Evolutionary conservation across 1,140 invertebrate genomes (phyloP), one percentile per base, ranked within the genome.

Genomic region (Drosophila burlai): DNA sequence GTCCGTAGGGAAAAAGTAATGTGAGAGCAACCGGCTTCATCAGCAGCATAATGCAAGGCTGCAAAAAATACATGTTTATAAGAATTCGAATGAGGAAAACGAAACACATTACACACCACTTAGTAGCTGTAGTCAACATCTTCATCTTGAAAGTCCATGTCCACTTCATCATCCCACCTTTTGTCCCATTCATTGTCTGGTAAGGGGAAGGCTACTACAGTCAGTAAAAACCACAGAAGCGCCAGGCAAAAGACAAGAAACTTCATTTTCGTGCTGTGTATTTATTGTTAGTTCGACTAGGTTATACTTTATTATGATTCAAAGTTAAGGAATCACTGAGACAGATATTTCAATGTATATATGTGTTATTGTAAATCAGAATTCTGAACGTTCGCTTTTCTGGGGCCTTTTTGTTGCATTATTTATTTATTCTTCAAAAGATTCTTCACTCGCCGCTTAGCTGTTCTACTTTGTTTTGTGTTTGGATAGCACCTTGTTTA

Each of bases 91-190:
- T 18, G 3, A 16, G 9, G 4, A 43, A 61, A 61, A n/a, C 7
- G 3, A 24, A 40, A 18, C 11, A 11, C 34, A 42, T 13, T 64
- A n/a, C 15, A 13, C 24, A 64, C 31, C 21, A 15, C 1, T 26
- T 47, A 64, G 15, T 10, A 10, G 31, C 8, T 31, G 26, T 26
- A 31, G 10, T 34, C 34, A 3, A 5, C n/a, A 3, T 62, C 38
- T 24, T 3, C 2, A n/a, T 66, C 64, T 3, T 31, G 58, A 63
- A 46, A 46, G 15, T 65, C 63, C 29, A 45, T 36, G 18, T 66
- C 64, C 9, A 9, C 21, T 7, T 45, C 29, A 9, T n/a, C 36
- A 4, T 5, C 21, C 3, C 61, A 1, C 11, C 0, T 15, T 4
- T 18, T 4, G 7, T 36, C 18, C 5, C 2, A 7, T 24, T 3